Conservation (phyloP, 2,113 vertebrate genomes). For the Pleuronectes platessa region DNA sequence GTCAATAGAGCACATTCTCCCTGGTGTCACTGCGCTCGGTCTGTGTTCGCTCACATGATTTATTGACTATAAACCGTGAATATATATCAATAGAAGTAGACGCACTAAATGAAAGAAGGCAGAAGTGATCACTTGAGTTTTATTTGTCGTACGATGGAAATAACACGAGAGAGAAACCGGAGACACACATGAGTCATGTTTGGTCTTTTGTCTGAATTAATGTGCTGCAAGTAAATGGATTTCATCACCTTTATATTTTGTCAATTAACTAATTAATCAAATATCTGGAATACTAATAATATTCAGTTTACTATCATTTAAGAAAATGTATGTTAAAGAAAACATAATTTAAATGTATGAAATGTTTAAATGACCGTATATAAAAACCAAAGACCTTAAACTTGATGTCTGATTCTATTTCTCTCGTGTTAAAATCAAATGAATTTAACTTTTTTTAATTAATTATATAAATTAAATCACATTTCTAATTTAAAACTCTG, state of each 20-base stretch:
- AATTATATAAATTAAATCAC: too few relatives aligned
- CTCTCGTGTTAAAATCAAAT: too few relatives aligned
- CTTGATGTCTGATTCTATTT: not conserved
- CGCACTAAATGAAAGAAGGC: not conserved
- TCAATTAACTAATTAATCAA: not conserved
- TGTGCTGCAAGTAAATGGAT: not conserved
- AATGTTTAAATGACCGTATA: too few relatives aligned
- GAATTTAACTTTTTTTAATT: too few relatives aligned
- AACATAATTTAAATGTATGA: too few relatives aligned
- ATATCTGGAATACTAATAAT: not conserved
- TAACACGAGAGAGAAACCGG: not conserved
- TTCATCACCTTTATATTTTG: not conserved
- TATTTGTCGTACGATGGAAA: not conserved
- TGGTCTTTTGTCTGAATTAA: too few relatives aligned
- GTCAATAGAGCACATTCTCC: constrained; percentile 6
- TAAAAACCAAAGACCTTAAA: not conserved
- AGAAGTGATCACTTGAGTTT: not conserved
- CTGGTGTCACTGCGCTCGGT: not conserved
- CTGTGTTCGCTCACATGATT: constrained; percentile 15
- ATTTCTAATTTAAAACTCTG: too few relatives aligned
- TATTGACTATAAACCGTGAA: constrained; percentile 2
- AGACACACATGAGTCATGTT: not conserved
- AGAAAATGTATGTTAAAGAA: too few relatives aligned
- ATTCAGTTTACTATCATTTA: not conserved
- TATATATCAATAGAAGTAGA: constrained; percentile 6